Evolutionary conservation across 2,113 vertebrate species (phyloP).

Genomic region (Willisornis vidua): DNA sequence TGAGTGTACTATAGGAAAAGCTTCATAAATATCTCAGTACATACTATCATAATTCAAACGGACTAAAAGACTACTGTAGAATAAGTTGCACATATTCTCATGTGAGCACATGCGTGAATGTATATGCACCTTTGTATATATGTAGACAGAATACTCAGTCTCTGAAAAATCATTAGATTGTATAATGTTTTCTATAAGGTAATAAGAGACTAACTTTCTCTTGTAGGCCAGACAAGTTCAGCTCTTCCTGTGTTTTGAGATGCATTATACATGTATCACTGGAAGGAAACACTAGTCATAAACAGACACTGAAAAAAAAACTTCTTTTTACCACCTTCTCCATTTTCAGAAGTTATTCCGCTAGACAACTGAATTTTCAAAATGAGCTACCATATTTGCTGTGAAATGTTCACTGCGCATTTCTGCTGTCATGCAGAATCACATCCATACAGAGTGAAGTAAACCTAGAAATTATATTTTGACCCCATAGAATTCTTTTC

Average conservation of each 20-base stretch:
- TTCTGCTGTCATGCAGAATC: neutral
- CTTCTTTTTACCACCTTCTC: neutral
- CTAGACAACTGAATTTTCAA: neutral
- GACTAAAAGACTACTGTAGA: neutral
- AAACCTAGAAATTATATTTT: neutral
- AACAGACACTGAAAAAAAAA: neutral
- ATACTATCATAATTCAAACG: neutral
- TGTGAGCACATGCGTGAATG: rapidly evolving
- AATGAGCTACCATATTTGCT: neutral
- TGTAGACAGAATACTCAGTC: neutral
- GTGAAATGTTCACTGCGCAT: neutral
- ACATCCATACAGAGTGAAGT: neutral
- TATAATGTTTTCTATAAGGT: neutral
- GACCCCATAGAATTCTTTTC: neutral
- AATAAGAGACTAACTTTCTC: neutral
- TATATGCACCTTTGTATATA: neutral
- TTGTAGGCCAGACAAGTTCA: neutral
- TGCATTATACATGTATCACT: neutral
- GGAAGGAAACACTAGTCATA: neutral
- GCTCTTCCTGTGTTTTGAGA: neutral
- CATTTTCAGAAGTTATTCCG: neutral
- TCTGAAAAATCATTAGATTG: neutral
- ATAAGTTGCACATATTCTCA: neutral
- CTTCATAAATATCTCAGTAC: neutral
- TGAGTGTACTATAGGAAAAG: neutral